phyloP scores from a whole-genome alignment of 1,140 invertebrate species.

The Drosophila elegans region DNA sequence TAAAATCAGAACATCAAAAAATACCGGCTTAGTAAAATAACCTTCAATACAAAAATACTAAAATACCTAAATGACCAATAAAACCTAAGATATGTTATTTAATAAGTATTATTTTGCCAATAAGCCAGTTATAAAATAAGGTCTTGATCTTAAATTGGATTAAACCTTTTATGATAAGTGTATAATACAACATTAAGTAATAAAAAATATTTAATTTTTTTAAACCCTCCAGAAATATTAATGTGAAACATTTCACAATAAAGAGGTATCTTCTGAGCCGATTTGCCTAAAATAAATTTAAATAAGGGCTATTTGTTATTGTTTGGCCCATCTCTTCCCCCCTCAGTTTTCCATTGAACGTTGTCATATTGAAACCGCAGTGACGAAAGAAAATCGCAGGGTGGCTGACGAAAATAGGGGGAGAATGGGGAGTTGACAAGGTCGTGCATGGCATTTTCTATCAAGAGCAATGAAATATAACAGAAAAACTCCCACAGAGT shows the following conservation, averaged over 20 bases:
- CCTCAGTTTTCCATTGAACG: conserved; percentile 14
- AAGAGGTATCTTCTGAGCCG: background rate
- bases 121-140: too few relatives aligned
- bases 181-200: too few relatives aligned
- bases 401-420: conserved; percentile 1
- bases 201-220: background rate
- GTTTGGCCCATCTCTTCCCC: conserved; percentile 1
- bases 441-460: conserved; percentile 78
- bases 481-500: conserved; percentile 25
- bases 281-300: background rate
- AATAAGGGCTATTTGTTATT: conserved; percentile 26
- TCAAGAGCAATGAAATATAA: conserved; percentile 65
- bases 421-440: conserved; percentile 14
- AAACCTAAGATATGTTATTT: too few relatives aligned
- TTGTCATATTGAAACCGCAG: conserved; percentile 77
- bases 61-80: too few relatives aligned
- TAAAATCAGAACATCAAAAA: too few relatives aligned
- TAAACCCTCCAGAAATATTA: too few relatives aligned
- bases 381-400: conserved; percentile 47
- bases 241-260: too few relatives aligned
- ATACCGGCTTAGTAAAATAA: too few relatives aligned
- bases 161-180: too few relatives aligned
- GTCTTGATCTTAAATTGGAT: too few relatives aligned
- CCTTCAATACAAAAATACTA: too few relatives aligned
- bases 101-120: too few relatives aligned